Base-by-base conservation (phyloP, 23 tunicate genomes). In the Trididemnum nubilum region DNA sequence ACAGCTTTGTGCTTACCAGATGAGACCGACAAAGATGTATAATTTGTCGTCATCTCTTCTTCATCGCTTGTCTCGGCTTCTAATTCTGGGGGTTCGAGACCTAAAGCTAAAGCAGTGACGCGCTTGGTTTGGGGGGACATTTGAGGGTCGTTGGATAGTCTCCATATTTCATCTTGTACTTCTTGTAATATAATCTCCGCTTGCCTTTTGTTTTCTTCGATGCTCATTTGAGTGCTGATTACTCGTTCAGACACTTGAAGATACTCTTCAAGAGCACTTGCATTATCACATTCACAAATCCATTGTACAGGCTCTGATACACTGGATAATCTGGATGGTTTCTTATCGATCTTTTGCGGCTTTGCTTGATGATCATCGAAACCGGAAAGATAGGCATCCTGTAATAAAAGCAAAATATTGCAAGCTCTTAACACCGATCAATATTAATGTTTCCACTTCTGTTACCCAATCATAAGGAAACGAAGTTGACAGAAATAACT, bases 161-260 rank as follows among this genome's bases (percentile, higher is more conserved):
- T 89, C 97, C 97, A 92, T 27, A 83, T 85, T 76, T 92, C 97
- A 25, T 86, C 91, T 36, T 79, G 88, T 73, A 86, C 82, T 35
- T 92, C 92, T 38, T 92, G 97, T 21, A 86, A 82, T 29, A 83
- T 61, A 29, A 86, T 77, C 26, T 92, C 92, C 24, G 81, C 71
- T 32, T 83, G 77, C 23, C 98, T 81, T 65, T 87, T 84, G 74
- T 66, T 33, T 74, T 93, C 93, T 72, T 83, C 98, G 49, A 93
- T 93, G 39, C 89, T 77, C 35, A 93, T 66, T 44, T 93, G 98
- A 82, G 77, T 84, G 51, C 84, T 82, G 52, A 93, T 85, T 4
- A 93, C 70, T 32, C 80, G 65, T 33, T 87, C 84, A 71, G 93
- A 83, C 7, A 35, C 28, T 65, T 87, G 71, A 2, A 88, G 66